Base-by-base conservation (phyloP, 30 jellyfish, hydroid and myxozoan genomes). In the Chrysaora quinquecirrha region DNA sequence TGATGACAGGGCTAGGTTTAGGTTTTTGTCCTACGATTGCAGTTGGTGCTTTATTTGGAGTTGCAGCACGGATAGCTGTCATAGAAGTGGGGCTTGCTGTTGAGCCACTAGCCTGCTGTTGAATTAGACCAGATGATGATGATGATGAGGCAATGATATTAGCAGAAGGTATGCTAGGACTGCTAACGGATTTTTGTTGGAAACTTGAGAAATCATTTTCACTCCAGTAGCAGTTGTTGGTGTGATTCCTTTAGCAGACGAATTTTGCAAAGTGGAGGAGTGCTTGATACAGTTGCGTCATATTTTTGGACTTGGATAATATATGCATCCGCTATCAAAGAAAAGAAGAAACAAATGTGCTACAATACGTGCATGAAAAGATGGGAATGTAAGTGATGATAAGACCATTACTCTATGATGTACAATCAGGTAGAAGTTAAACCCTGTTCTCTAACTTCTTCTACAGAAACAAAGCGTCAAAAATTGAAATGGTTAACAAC, bases 251-350 rank as follows among this genome's bases (percentile, higher is more conserved):
- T 84, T 82, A 20, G 92, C 78, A 35, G 96, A 22, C 0, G 65
- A 63, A 47, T 56, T 74, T n/a, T 43, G 82, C 48, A 89, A 30
- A 20, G 98, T 56, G 96, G 43, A 34, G 76, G 34, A 10, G 96
- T 31, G 33, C 25, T 78, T 3, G 92, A 30, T 21, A 92, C 90
- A 12, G 98, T 27, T 12, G 89, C 96, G 30, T 93, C 98, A 76
- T 93, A 87, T 77, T 87, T 87, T 63, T 93, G 98, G 23, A 93
- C 84, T 73, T 93, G 98, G 32, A 93, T 87, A 18, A 93, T 93
- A 87, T 93, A 93, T 47, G 98, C 98, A 68, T 93, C 98, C 27
- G 98, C 98, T 93, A 28, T 24, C 72, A 64, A 63, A 29, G 33
- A 1, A 60, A 48, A 28, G 4, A 4, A 12, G 48, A 76, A 21